Conservation (phyloP, 2,888 invertebrate genomes). For the Drosophila emarginata region DNA sequence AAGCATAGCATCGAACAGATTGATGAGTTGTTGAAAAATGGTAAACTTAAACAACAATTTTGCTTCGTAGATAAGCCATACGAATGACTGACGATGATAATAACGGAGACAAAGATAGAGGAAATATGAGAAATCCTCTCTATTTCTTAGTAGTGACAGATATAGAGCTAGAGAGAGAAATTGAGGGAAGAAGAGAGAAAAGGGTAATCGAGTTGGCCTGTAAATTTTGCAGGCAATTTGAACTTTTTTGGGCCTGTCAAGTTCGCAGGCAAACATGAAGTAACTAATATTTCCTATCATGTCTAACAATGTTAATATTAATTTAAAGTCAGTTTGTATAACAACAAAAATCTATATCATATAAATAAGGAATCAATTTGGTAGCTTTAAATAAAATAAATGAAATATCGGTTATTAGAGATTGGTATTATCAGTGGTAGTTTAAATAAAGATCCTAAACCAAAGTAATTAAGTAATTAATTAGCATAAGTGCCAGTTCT, state of each 20-base stretch:
- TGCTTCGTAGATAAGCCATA: slow-evolving; percentile 34
- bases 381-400: too few species aligned
- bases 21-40: slow-evolving; percentile 78
- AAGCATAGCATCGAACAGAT: slow-evolving; percentile 66
- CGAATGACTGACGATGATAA: slow-evolving; percentile 42
- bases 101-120: neutral
- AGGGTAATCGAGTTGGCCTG: slow-evolving; percentile 4
- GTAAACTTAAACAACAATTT: slow-evolving; percentile 77
- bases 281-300: neutral
- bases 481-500: too few species aligned
- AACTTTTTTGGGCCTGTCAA: slow-evolving; percentile 4
- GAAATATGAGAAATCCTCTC: slow-evolving; percentile 11
- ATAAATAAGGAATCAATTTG: too few species aligned
- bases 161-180: neutral
- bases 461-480: too few species aligned
- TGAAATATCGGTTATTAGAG: too few species aligned
- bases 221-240: neutral
- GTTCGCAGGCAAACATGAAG: slow-evolving; percentile 3
- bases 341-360: too few species aligned
- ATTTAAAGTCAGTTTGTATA: neutral
- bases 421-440: too few species aligned
- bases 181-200: neutral
- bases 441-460: too few species aligned
- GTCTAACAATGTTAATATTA: neutral
- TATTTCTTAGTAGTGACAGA: slow-evolving; percentile 9